Percentiles rank a stretch among this genome's conserved stretches.
phyloP scores from a whole-genome alignment of 1,140 invertebrate species.

The Drosophila tsacasi region DNA sequence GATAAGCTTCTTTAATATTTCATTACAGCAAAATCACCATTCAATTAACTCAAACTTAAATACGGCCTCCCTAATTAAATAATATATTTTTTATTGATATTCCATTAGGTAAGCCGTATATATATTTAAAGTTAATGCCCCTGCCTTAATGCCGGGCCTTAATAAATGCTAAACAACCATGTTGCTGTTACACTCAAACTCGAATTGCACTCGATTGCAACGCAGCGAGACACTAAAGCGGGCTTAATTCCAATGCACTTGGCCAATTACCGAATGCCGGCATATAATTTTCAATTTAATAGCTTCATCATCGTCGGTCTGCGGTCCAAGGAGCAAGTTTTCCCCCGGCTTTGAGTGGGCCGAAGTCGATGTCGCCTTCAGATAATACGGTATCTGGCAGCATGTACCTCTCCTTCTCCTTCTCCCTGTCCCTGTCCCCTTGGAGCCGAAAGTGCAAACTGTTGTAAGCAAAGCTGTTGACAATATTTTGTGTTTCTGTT shows the following conservation, averaged over 20 bases:
- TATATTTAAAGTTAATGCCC: conserved; percentile 6
- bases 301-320: conserved; percentile 65
- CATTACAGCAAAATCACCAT: neutral
- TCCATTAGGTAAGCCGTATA: conserved; percentile 7
- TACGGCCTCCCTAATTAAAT: conserved; percentile 4
- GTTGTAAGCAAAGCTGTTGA: conserved; percentile 79
- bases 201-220: conserved; percentile 12
- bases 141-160: conserved; percentile 1
- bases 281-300: conserved; percentile 81
- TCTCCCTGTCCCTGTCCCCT: neutral
- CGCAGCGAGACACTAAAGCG: conserved; percentile 40
- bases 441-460: conserved; percentile 67
- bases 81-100: conserved; percentile 14
- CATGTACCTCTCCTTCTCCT: neutral
- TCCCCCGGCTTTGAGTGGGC: conserved; percentile 18
- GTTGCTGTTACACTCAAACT: conserved; percentile 25
- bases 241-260: conserved; percentile 70
- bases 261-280: conserved; percentile 68
- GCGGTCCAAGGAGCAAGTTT: conserved; percentile 46
- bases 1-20: neutral
- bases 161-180: conserved; percentile 34
- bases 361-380: conserved; percentile 32
- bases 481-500: conserved; percentile 52
- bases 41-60: neutral
- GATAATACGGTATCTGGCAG: conserved; percentile 7